Evolutionary conservation across 2,113 vertebrate genomes (phyloP).

Genomic region (Esox niger): DNA sequence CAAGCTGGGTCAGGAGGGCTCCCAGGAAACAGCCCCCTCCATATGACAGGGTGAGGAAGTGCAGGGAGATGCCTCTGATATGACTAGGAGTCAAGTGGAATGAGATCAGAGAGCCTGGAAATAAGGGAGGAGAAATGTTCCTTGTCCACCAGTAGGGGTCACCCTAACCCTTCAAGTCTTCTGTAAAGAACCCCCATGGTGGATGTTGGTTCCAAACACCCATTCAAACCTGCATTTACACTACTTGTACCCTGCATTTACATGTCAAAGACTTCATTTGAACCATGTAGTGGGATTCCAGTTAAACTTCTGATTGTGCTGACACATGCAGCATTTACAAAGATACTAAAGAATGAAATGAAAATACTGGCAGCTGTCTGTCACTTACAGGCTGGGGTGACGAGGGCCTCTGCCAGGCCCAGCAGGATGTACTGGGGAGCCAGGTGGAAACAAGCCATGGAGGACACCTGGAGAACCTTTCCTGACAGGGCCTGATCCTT

Average conservation of each 20-base stretch:
- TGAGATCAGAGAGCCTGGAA: slow-evolving; percentile 79
- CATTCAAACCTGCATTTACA: too few relatives aligned
- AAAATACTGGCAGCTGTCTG: background rate
- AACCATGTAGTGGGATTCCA: too few relatives aligned
- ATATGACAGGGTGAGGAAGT: slow-evolving; percentile 84
- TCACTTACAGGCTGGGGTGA: slow-evolving; percentile 85
- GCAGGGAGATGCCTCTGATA: slow-evolving; percentile 80
- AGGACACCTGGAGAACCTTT: slow-evolving; percentile 80
- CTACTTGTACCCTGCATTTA: too few relatives aligned
- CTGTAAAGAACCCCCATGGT: too few relatives aligned
- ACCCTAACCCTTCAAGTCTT: too few relatives aligned
- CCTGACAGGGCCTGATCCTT: slow-evolving; percentile 81
- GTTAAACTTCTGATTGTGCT: too few relatives aligned
- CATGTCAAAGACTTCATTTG: too few relatives aligned
- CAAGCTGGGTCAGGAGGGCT: slow-evolving; percentile 79
- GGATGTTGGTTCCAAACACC: too few relatives aligned
- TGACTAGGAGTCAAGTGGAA: slow-evolving; percentile 78
- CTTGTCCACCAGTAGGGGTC: background rate
- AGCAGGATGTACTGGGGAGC: slow-evolving; percentile 87
- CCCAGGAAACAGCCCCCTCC: slow-evolving; percentile 85
- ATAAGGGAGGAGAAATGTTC: slow-evolving; percentile 14
- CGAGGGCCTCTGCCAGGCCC: slow-evolving; percentile 86
- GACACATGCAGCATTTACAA: too few relatives aligned
- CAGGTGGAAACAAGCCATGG: slow-evolving; percentile 85
- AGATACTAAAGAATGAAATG: too few relatives aligned